phyloP scores from a whole-genome alignment of 2,888 invertebrate species.

The Selenia dentaria region DNA sequence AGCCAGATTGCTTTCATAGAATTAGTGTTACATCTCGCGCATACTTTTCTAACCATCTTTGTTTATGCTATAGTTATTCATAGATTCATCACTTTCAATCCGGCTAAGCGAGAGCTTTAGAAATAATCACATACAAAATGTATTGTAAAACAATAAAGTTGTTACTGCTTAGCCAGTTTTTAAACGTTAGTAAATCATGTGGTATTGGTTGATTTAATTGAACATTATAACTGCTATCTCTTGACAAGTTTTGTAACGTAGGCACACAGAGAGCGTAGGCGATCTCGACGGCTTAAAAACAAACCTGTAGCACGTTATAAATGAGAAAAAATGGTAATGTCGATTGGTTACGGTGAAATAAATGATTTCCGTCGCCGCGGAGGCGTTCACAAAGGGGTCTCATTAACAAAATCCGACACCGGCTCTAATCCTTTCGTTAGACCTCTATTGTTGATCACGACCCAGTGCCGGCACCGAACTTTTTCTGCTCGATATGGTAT shows the following conservation, averaged over 20 bases:
- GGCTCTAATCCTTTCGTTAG: conserved; percentile 81
- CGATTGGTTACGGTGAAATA: conserved; percentile 71
- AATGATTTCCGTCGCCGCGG: conserved; percentile 70
- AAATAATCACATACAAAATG: conserved; percentile 22
- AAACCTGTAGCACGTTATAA: conserved; percentile 52
- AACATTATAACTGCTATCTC: conserved; percentile 11
- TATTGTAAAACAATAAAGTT: conserved; percentile 31
- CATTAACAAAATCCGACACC: conserved; percentile 74
- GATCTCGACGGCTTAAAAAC: conserved; percentile 45
- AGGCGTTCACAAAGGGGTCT: conserved; percentile 68
- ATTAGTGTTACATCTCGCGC: conserved; percentile 35
- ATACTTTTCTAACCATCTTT: conserved; percentile 26
- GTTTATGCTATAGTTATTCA: conserved; percentile 29
- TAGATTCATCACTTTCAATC: conserved; percentile 21
- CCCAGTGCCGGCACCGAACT: conserved; percentile 4
- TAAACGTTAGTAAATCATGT: conserved; percentile 24
- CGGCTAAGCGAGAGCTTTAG: conserved; percentile 16
- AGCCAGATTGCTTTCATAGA: conserved; percentile 40
- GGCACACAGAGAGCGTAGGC: conserved; percentile 43
- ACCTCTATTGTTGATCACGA: conserved; percentile 64
- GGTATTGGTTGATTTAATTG: conserved; percentile 26
- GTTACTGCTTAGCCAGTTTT: conserved; percentile 23
- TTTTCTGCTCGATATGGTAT: conserved; percentile 7
- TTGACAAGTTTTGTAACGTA: conserved; percentile 16
- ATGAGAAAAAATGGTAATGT: conserved; percentile 57